Evolutionary conservation across 2,888 invertebrate species (phyloP), one percentile per base, ranked within the genome.

Genomic region (Cheiracanthium punctorium): DNA sequence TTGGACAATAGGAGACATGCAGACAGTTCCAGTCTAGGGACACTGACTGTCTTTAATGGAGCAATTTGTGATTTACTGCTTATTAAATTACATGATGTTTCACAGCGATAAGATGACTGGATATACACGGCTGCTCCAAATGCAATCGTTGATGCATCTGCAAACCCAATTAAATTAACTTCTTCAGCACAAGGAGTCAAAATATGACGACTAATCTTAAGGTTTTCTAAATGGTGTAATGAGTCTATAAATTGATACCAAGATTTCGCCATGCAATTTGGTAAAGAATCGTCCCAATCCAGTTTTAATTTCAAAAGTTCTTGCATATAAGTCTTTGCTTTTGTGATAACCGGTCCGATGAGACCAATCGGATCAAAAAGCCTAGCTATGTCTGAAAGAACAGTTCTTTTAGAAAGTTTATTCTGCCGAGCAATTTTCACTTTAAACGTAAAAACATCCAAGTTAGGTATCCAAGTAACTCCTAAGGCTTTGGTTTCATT

Each of bases 21-120:
- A 33, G 87, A 73, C 0, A 90, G 77, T 41, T 89, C 89, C 0
- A 90, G 76, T 7, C 89, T 32, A 0, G 90, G 90, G 0, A 90
- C 28, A 2, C 89, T 86, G 0, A 88, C 30, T 0, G 52, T 58
- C 69, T 90, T 90, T 0, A 89, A 10, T 28, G 90, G 90, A 12
- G 89, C 88, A 2, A 90, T 89, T 29, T 88, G 32, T 4, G 89
- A 80, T 87, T 90, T 90, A 1, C 88, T 64, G 32, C 79, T 64
- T 1, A 89, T 24, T 7, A 89, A 77, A 8, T 30, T 7, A 30
- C 20, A 28, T 17, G 0, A 8, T 0, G 17, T 48, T 41, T 74
- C 29, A 52, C 10, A 7, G 0, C 20, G 43, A 17, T n/a, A n/a
- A 2, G 17, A 4, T 12, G 75, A 58, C 24, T 52, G 32, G 17